Percentiles rank a stretch among this genome's conserved stretches.
phyloP scores from a whole-genome alignment of 2,797 vertebrate species.

The Rhinatrema bivittatum region DNA sequence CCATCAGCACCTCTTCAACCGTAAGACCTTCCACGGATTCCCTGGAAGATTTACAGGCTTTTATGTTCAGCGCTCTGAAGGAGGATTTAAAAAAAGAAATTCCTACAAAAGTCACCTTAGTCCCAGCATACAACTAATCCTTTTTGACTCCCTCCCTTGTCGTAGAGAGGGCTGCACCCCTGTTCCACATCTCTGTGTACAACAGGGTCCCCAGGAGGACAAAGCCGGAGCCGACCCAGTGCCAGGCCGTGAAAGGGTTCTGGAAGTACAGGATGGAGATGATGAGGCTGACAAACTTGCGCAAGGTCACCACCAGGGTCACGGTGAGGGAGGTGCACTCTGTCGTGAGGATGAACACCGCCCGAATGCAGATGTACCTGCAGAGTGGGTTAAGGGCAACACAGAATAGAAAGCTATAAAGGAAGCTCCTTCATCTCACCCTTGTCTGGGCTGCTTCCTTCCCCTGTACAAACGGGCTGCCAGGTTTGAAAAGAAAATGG shows the following conservation, averaged over 20 bases:
- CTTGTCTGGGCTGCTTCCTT: no score
- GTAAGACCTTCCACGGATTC: conserved; percentile 9
- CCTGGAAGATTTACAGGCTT: no score
- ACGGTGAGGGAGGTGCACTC: conserved; percentile 93
- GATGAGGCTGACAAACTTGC: conserved; percentile 96
- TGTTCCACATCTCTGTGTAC: conserved; percentile 85
- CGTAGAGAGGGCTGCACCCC: conserved; percentile 15
- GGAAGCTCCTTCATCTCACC: no score
- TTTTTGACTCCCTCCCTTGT: conserved; percentile 25
- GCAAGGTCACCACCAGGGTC: conserved; percentile 88
- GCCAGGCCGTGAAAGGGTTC: conserved; percentile 89
- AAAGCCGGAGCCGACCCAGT: conserved; percentile 83
- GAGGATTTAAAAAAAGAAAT: no score
- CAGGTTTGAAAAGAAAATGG: no score
- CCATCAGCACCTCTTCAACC: background rate
- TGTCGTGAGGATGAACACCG: conserved; percentile 89
- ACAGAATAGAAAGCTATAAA: fast-evolving
- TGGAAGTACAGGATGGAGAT: conserved; percentile 91
- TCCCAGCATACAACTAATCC: conserved; percentile 31
- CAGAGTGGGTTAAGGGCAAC: conserved; percentile 28
- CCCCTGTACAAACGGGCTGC: no score
- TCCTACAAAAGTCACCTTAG: no score
- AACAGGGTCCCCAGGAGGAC: conserved; percentile 87
- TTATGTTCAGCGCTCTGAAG: background rate
- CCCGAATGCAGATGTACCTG: conserved; percentile 92